Evolutionary conservation across 2,113 vertebrate genomes (phyloP).

Genomic region (Butastur rufipennis): DNA sequence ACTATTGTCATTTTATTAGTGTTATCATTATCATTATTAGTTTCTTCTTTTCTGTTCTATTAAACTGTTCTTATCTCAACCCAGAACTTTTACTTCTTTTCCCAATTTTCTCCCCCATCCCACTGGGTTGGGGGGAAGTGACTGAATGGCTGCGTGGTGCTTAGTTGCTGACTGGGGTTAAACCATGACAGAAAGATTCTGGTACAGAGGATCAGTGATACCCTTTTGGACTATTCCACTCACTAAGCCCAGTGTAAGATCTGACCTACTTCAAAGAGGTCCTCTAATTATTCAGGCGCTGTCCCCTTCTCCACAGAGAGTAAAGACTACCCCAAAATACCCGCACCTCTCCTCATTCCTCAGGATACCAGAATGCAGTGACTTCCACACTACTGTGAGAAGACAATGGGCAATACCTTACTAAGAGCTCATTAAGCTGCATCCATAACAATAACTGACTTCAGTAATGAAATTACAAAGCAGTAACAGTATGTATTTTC

Average conservation of each 20-base stretch:
- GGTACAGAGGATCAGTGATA: neutral
- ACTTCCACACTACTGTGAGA: neutral
- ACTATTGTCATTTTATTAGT: no score
- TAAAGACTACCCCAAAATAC: neutral
- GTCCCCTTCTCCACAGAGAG: neutral
- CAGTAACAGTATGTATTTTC: neutral
- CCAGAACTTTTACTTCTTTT: no score
- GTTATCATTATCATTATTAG: no score
- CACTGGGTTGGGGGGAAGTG: no score
- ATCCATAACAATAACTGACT: neutral
- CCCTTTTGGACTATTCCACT: neutral
- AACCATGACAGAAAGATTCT: neutral
- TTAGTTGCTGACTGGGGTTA: no score
- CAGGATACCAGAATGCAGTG: neutral
- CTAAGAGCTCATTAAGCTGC: neutral
- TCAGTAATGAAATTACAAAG: neutral
- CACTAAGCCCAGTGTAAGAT: neutral
- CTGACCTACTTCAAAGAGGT: neutral
- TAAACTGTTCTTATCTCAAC: no score
- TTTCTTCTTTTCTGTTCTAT: no score
- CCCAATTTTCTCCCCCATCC: no score
- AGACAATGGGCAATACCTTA: neutral
- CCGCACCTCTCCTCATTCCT: neutral
- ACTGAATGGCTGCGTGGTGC: no score
- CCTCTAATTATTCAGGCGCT: neutral